These are phyloP conservation scores for Peromyscus nudipes DNA, from an alignment of 2,797 vertebrate species.

Conservation along the genomic window DNA sequence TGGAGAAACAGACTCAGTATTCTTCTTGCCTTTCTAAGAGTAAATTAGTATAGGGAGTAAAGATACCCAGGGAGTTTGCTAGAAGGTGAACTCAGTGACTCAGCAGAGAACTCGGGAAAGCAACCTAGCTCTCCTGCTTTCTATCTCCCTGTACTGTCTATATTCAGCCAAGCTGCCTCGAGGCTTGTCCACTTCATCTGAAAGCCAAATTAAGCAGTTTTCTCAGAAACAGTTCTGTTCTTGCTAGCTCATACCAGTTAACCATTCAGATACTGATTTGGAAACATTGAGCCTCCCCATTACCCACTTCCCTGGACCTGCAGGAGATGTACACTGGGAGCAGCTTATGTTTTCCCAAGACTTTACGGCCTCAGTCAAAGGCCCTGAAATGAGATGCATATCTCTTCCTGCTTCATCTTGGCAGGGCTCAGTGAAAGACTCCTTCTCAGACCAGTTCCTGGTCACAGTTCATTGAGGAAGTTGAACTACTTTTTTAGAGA, in stretches of 20 bases:
- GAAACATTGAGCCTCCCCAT: slow-evolving; percentile 42
- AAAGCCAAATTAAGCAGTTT: slow-evolving; percentile 75
- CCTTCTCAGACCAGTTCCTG: slow-evolving; percentile 77
- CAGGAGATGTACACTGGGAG: slow-evolving; percentile 42
- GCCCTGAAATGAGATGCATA: slow-evolving; percentile 76
- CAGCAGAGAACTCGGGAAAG: neutral
- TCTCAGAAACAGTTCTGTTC: slow-evolving; percentile 66
- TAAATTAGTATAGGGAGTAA: slow-evolving; percentile 17
- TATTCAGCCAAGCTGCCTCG: slow-evolving; percentile 55
- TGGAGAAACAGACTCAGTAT: neutral
- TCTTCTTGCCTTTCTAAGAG: neutral
- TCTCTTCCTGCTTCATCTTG: slow-evolving; percentile 80
- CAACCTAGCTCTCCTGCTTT: slow-evolving; percentile 58
- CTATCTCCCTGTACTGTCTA: neutral
- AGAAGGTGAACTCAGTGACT: slow-evolving; percentile 46
- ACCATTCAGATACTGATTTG: slow-evolving; percentile 54
- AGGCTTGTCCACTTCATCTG: slow-evolving; percentile 63
- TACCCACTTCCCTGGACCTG: neutral
- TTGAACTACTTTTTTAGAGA: slow-evolving; percentile 85
- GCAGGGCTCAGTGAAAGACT: slow-evolving; percentile 73
- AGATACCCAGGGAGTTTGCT: slow-evolving; percentile 4
- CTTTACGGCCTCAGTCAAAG: slow-evolving; percentile 78
- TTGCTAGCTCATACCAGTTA: slow-evolving; percentile 64
- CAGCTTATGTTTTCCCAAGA: slow-evolving; percentile 67
- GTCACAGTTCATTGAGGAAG: slow-evolving; percentile 82